Evolutionary conservation across 2,113 vertebrate species (phyloP).

Genomic region (Melanocharis versteri): DNA sequence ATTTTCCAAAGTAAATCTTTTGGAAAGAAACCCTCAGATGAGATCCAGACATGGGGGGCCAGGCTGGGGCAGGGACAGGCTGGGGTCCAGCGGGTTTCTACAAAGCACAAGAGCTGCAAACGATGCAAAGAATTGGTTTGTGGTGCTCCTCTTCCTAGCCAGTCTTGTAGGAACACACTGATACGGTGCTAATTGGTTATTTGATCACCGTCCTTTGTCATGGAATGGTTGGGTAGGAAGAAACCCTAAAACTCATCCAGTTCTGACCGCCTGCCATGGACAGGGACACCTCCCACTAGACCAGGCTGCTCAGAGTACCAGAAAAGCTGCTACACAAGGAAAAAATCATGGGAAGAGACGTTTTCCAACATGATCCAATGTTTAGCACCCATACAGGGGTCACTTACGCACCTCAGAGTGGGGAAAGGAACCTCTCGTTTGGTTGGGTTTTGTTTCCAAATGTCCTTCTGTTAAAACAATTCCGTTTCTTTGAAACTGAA

Average conservation of each 20-base stretch:
- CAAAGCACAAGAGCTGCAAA: not conserved
- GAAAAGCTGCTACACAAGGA: not conserved
- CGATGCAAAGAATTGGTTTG: not conserved
- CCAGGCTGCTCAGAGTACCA: not conserved
- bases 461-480: not conserved
- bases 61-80: not conserved
- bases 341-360: accelerated
- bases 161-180: not conserved
- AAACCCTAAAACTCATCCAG: not conserved
- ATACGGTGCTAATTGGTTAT: accelerated
- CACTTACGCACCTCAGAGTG: not conserved
- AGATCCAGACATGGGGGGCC: not conserved
- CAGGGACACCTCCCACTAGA: not conserved
- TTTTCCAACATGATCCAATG: not conserved
- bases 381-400: not conserved
- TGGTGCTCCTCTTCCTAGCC: not conserved
- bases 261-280: not conserved
- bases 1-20: not conserved
- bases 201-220: not conserved
- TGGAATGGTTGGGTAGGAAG: not conserved
- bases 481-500: not conserved
- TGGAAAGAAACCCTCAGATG: not conserved
- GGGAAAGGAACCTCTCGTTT: not conserved
- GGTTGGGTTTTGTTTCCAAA: not conserved
- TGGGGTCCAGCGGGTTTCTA: not conserved